These are phyloP conservation scores for Idris sp. DNA, from an alignment of 1,140 invertebrate species.

Conservation along the genomic window DNA sequence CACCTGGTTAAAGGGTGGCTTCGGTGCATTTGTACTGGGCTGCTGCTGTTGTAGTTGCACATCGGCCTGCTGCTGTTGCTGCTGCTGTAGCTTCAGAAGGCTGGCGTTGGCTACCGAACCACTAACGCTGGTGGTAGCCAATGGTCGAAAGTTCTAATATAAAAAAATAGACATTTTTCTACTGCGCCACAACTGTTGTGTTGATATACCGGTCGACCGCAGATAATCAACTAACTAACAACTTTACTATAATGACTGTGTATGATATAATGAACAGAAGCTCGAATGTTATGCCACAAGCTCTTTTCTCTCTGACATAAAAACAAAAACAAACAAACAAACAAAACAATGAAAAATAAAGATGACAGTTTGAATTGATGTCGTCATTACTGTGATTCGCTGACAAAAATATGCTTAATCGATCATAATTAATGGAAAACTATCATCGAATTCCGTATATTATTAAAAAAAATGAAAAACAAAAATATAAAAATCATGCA, in stretches of 20 bases:
- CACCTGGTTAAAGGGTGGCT: conserved; percentile 78
- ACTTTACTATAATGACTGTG: conserved; percentile 16
- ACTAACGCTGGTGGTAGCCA: conserved; percentile 72
- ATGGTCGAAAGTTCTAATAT: conserved; percentile 72
- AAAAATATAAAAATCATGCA: no score
- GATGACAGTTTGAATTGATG: no score
- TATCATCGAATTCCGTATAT: no score
- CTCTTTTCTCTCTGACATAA: conserved; percentile 1
- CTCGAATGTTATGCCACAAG: conserved; percentile 24
- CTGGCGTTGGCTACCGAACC: conserved; percentile 76
- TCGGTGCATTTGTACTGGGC: conserved; percentile 72
- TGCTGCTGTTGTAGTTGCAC: conserved; percentile 74
- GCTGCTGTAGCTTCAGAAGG: conserved; percentile 76
- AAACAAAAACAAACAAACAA: conserved; percentile 3
- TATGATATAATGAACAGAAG: conserved; percentile 21
- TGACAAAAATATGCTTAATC: no score
- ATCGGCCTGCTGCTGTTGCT: conserved; percentile 74
- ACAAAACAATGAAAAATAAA: not conserved
- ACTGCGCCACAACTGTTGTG: conserved; percentile 59
- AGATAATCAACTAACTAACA: conserved; percentile 10
- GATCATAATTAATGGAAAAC: no score
- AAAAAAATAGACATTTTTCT: conserved; percentile 49
- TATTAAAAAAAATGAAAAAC: no score
- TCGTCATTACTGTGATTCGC: no score
- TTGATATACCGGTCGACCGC: conserved; percentile 10